Percentiles rank a stretch among this genome's conserved stretches.
Conservation (phyloP, 2,797 vertebrate genomes). For the Labeo calbasu region DNA sequence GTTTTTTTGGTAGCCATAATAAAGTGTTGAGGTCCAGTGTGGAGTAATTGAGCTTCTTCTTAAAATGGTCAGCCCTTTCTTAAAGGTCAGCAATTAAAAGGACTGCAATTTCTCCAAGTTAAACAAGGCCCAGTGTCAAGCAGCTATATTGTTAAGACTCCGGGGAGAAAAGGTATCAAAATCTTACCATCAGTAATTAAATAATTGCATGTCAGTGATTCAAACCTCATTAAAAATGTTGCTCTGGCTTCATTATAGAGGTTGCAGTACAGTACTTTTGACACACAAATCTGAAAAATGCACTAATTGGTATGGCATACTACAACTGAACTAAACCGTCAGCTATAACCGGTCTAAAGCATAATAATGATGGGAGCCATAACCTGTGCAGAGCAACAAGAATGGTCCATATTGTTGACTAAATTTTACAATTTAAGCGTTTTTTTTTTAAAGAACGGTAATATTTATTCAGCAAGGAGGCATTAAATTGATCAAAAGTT, state of each 20-base stretch:
- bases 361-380: neutral
- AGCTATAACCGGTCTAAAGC: neutral
- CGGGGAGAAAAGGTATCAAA: conserved; percentile 24
- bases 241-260: conserved; percentile 26
- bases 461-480: neutral
- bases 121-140: conserved; percentile 41
- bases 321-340: neutral
- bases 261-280: conserved; percentile 37
- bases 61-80: conserved; percentile 43
- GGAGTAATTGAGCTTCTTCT: conserved; percentile 43
- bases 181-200: conserved; percentile 49
- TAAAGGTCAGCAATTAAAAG: conserved; percentile 63
- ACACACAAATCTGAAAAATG: conserved; percentile 45
- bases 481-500: neutral
- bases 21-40: conserved; percentile 32
- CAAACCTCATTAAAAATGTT: conserved; percentile 51
- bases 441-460: neutral
- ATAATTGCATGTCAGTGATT: conserved; percentile 54
- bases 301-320: conserved; percentile 35
- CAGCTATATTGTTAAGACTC: conserved; percentile 41
- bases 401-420: neutral
- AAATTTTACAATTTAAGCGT: neutral
- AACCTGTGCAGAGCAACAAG: neutral
- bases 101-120: conserved; percentile 10
- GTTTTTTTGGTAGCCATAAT: conserved; percentile 31